Conservation (phyloP, 2,888 invertebrate species). For the Nesidiocoris tenuis region DNA sequence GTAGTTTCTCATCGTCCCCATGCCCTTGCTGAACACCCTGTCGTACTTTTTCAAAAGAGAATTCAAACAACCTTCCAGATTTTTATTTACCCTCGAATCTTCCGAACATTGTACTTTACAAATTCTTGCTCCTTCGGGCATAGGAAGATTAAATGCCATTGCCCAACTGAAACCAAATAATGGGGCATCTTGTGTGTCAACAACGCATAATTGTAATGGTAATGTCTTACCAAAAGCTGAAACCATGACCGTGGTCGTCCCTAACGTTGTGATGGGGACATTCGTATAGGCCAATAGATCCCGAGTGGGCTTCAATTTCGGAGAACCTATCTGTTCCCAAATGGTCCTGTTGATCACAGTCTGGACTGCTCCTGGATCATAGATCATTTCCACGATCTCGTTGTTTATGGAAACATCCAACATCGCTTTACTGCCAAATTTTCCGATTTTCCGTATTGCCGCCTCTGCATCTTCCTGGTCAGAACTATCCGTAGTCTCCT, state of each 20-base stretch:
- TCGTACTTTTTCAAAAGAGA: background rate
- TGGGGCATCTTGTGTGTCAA: background rate
- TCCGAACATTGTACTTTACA: background rate
- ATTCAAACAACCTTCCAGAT: background rate
- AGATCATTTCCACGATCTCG: background rate
- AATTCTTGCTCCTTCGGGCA: background rate
- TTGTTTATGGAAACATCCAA: background rate
- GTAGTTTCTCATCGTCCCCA: background rate
- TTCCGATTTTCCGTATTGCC: background rate
- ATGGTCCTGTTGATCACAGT: background rate
- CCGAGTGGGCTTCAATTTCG: background rate
- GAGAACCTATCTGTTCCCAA: background rate
- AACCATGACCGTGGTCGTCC: background rate
- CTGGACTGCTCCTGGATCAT: constrained; percentile 2
- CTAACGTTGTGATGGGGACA: background rate
- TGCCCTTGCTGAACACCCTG: background rate
- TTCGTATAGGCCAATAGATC: background rate
- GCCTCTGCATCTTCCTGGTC: background rate
- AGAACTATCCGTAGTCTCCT: background rate
- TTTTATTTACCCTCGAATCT: background rate
- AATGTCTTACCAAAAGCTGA: background rate
- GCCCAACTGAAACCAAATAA: background rate
- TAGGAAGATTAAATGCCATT: background rate
- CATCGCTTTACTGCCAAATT: background rate
- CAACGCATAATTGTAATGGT: background rate